Evolutionary conservation across 2,888 invertebrate genomes (phyloP), one percentile per base, ranked within the genome.

Genomic region (Tanytarsus gracilentus): DNA sequence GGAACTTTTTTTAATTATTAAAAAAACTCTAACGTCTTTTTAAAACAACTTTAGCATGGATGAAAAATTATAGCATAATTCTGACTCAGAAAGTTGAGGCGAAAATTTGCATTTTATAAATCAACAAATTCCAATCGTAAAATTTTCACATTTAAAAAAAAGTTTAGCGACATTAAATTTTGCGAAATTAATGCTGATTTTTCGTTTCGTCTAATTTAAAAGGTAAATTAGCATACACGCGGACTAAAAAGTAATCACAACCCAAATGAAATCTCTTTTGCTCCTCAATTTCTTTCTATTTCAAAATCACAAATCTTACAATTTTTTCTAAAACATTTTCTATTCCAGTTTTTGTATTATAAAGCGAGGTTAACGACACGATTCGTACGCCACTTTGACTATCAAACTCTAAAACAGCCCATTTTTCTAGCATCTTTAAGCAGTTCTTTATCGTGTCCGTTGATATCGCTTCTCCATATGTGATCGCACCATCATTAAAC

Each of bases 361-460:
- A 77, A 3, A 72, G 66, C 7, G 71, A 69, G 30, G 71, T 70
- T 16, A 79, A 68, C 49, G 75, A 74, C 63, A 77, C 69, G 40
- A 78, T 66, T 61, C 76, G 75, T 63, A 76, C 66, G 48, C 73
- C 73, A 52, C 68, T 68, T 58, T 69, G 68, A 64, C 68, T 71
- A 64, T 78, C 69, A 66, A 79, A 69, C 29, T 90, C 86, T 29
- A 94, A 68, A 9, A 90, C 82, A 64, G 84, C 84, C 86, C 89
- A 88, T 66, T 86, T 86, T 64, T 88, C 84, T 36, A 88, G 82
- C 1, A 93, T 73, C 65, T 88, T 86, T 26, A 92, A 72, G 58
- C 90, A 88, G 73, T 92, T 93, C 68, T 85, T 84, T 55, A 95
- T 82, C 0, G 89, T 85, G 71, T 94, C 93, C 7, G 88, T 83